A percentile compares a stretch with the other conserved stretches of the same genome.
Conservation (phyloP, 2,888 invertebrate genomes). For the Melanostoma scalare region DNA sequence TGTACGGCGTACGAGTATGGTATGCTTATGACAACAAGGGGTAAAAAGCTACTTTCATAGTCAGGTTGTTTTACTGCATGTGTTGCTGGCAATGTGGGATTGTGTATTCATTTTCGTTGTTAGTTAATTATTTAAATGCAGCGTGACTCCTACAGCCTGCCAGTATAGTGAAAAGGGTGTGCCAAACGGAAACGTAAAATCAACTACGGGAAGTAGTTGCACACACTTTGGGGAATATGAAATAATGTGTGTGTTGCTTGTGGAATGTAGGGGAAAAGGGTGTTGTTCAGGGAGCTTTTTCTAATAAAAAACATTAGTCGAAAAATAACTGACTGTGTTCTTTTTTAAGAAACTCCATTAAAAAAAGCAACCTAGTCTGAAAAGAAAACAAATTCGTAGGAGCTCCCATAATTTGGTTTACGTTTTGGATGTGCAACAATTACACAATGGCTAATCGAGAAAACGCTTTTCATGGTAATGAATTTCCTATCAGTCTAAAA, state of each 20-base stretch:
- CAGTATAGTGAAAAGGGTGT: conserved; percentile 49
- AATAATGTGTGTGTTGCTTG: conserved; percentile 4
- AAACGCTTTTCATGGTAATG: too few relatives aligned
- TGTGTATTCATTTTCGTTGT: conserved; percentile 64
- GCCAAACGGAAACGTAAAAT: conserved; percentile 58
- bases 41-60: conserved; percentile 24
- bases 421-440: too few relatives aligned
- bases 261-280: background rate
- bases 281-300: background rate
- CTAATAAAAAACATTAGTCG: too few relatives aligned
- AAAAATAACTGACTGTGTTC: too few relatives aligned
- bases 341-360: too few relatives aligned
- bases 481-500: too few relatives aligned
- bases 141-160: conserved; percentile 32
- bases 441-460: too few relatives aligned
- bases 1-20: background rate
- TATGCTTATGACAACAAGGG: background rate
- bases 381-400: too few relatives aligned
- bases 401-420: too few relatives aligned
- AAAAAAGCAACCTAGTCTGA: too few relatives aligned
- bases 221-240: conserved; percentile 43
- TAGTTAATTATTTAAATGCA: conserved; percentile 68
- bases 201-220: conserved; percentile 55
- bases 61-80: conserved; percentile 43
- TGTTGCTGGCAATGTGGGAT: conserved; percentile 39